Evolutionary conservation across 2,888 invertebrate genomes (phyloP).

Genomic region (Ectropis crepuscularia): DNA sequence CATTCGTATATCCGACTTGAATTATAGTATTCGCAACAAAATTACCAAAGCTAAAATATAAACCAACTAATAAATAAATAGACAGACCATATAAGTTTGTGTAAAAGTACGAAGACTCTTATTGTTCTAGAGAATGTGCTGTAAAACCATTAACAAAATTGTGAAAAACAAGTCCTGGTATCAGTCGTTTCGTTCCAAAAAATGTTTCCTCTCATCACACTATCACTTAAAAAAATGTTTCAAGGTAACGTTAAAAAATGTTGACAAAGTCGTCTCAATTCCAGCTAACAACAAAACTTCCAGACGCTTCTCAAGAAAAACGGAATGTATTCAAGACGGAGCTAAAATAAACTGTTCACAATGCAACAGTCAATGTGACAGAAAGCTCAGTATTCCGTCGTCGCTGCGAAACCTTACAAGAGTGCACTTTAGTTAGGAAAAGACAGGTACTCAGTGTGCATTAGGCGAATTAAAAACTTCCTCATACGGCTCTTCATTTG

Average conservation of each 20-base stretch:
- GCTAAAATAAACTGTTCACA: conserved; percentile 75
- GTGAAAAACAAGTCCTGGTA: too few relatives aligned
- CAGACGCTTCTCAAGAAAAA: conserved; percentile 55
- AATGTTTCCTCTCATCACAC: too few relatives aligned
- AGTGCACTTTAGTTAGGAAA: conserved; percentile 74
- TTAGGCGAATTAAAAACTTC: conserved; percentile 83
- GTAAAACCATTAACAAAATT: too few relatives aligned
- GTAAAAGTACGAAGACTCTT: too few relatives aligned
- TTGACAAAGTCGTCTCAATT: conserved; percentile 33
- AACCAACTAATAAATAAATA: too few relatives aligned
- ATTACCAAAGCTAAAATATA: too few relatives aligned
- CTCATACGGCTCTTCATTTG: conserved; percentile 71
- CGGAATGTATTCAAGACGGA: conserved; percentile 61
- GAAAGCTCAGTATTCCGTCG: conserved; percentile 55
- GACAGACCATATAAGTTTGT: too few relatives aligned
- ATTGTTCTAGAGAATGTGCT: too few relatives aligned
- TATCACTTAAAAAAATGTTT: too few relatives aligned
- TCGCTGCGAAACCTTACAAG: conserved; percentile 66
- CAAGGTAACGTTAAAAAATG: neutral
- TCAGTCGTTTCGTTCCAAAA: too few relatives aligned
- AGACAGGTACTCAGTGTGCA: conserved; percentile 74
- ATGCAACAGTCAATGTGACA: conserved; percentile 75
- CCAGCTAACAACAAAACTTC: conserved; percentile 45
- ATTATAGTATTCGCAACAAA: too few relatives aligned
- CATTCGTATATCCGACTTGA: too few relatives aligned